Evolutionary conservation across 2,797 vertebrate species (phyloP).

Genomic region (Acanthiza pusilla): DNA sequence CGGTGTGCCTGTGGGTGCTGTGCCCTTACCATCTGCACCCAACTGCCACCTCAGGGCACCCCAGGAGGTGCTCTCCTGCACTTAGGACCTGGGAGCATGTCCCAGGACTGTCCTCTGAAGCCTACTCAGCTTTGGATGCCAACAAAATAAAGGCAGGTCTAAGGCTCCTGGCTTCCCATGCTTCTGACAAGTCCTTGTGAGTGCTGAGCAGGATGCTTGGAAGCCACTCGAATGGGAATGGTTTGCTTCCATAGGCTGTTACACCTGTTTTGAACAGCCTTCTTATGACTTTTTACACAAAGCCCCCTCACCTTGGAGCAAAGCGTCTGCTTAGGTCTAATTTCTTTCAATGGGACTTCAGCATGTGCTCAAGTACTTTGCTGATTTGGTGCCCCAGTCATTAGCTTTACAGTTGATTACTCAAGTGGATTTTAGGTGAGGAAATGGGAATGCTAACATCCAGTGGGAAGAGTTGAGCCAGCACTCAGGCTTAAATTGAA

Average conservation of each 20-base stretch:
- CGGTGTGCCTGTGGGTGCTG: not conserved
- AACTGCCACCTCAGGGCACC: not conserved
- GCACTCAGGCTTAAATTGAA: not conserved
- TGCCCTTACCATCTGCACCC: not conserved
- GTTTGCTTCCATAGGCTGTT: not conserved
- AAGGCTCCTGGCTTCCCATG: not conserved
- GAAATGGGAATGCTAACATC: not conserved
- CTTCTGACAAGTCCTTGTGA: not conserved
- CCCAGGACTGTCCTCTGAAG: not conserved
- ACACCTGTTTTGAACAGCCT: not conserved
- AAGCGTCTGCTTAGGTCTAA: not conserved
- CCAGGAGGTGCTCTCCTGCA: not conserved
- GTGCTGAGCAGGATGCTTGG: not conserved
- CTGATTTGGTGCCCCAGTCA: conserved; percentile 28
- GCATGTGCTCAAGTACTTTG: conserved; percentile 2
- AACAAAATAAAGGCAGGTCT: not conserved
- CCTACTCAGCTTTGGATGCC: not conserved
- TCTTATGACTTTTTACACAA: not conserved
- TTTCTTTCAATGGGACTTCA: conserved; percentile 38
- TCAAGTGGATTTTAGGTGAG: conserved; percentile 32
- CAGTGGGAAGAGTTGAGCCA: not conserved
- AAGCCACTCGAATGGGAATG: fast-evolving
- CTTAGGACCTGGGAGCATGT: not conserved
- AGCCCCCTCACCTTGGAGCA: not conserved
- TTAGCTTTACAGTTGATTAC: conserved; percentile 48